These are phyloP conservation scores for Odocoileus hemionus DNA, from an alignment of 2,113 vertebrate species.

Conservation along the genomic window DNA sequence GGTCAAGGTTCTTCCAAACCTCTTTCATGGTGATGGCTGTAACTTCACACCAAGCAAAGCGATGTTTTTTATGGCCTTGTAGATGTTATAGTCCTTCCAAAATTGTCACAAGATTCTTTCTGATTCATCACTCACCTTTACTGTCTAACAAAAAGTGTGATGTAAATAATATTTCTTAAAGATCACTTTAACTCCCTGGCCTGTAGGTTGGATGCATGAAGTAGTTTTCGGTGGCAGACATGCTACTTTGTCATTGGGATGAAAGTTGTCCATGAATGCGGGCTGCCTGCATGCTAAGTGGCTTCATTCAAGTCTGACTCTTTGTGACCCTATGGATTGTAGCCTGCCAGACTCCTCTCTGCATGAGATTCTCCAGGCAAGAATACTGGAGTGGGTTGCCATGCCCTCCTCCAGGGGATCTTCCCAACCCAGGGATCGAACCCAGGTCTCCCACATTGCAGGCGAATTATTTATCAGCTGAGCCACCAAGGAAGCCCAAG, in stretches of 20 bases:
- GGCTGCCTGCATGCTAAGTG: not conserved
- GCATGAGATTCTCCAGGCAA: not conserved
- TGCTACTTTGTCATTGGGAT: not conserved
- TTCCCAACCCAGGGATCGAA: not conserved
- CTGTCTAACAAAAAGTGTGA: not conserved
- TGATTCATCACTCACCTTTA: not conserved
- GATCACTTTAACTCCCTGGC: not conserved
- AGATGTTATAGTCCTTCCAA: not conserved
- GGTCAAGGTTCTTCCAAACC: not conserved
- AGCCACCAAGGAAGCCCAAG: not conserved
- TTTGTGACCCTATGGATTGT: not conserved
- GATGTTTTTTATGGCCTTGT: not conserved
- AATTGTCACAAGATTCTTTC: not conserved
- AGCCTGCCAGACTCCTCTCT: not conserved
- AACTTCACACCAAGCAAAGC: not conserved
- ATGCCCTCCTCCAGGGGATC: not conserved
- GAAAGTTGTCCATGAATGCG: not conserved
- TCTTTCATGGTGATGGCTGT: not conserved
- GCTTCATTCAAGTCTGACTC: not conserved
- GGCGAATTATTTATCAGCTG: not conserved
- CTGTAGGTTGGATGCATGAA: not conserved
- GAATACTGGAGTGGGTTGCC: not conserved
- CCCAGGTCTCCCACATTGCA: not conserved
- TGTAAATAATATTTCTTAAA: not conserved
- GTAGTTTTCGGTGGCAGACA: not conserved